phyloP scores from a whole-genome alignment of 2,888 invertebrate genomes.

The Clunio marinus region DNA sequence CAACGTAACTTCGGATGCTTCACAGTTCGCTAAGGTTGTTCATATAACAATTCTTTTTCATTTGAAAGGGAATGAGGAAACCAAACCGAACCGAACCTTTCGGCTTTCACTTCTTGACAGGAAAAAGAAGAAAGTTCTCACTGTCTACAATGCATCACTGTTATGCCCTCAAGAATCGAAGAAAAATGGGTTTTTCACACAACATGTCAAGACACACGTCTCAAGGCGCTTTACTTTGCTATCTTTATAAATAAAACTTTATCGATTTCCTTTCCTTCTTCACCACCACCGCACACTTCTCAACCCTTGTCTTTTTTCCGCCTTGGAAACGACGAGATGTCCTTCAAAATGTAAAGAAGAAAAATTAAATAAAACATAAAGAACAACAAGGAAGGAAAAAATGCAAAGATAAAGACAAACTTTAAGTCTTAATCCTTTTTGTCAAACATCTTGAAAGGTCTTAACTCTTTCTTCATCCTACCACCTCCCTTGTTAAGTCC shows the following conservation, averaged over 20 bases:
- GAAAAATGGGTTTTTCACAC: not conserved
- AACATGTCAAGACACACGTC: not conserved
- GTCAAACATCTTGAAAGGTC: conserved; percentile 9
- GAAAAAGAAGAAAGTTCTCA: not conserved
- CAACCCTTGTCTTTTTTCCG: not conserved
- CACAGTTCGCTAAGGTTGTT: too few relatives aligned
- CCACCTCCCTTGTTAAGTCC: too few relatives aligned
- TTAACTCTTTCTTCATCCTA: not conserved
- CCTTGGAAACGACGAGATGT: not conserved
- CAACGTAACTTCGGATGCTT: too few relatives aligned
- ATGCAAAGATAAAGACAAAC: not conserved
- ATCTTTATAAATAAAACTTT: not conserved
- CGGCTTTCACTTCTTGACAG: not conserved
- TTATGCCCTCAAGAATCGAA: not conserved
- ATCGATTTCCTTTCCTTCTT: too few relatives aligned
- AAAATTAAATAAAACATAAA: not conserved
- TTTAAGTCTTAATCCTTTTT: conserved; percentile 10
- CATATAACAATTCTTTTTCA: too few relatives aligned
- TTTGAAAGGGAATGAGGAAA: too few relatives aligned
- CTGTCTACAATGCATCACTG: not conserved
- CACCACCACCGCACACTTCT: not conserved
- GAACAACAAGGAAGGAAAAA: not conserved
- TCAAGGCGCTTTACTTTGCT: not conserved
- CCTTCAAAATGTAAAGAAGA: not conserved
- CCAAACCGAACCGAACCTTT: not conserved